These are phyloP conservation scores for Aporophyla lueneburgensis DNA, from an alignment of 2,888 invertebrate genomes.

Conservation along the genomic window DNA sequence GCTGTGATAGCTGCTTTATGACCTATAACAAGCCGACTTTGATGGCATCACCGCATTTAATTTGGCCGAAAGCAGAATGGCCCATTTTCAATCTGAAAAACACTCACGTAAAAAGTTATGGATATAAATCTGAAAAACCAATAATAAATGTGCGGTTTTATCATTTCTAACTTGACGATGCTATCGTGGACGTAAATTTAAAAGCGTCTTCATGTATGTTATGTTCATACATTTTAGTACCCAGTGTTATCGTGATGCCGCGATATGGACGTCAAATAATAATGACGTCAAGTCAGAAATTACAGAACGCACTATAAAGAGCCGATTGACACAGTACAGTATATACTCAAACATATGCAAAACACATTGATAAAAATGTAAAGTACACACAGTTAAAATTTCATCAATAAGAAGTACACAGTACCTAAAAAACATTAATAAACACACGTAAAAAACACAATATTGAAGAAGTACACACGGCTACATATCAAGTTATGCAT, in stretches of 20 bases:
- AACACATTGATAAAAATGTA: not conserved
- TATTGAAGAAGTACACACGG: not conserved
- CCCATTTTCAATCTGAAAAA: constrained; percentile 51
- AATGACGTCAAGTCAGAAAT: not conserved
- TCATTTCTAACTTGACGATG: not conserved
- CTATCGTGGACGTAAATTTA: not conserved
- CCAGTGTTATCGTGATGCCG: not conserved
- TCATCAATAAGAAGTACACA: not conserved
- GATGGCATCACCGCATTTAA: constrained; percentile 92
- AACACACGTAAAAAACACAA: not conserved
- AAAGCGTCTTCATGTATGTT: not conserved
- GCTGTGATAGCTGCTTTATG: constrained; percentile 95
- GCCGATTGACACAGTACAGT: not conserved
- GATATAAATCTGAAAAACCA: constrained; percentile 1
- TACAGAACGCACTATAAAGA: not conserved
- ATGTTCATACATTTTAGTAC: not conserved
- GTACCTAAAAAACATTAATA: constrained; percentile 5
- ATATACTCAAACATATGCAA: not conserved
- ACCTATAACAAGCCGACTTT: constrained; percentile 96
- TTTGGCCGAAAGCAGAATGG: constrained; percentile 20
- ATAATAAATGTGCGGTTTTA: not conserved
- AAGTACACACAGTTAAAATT: not conserved
- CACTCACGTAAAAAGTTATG: constrained; percentile 1
- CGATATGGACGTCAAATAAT: not conserved
- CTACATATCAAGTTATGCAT: too few species aligned